Evolutionary conservation across 2,888 invertebrate genomes (phyloP).

Genomic region (Pherbina coryleti): DNA sequence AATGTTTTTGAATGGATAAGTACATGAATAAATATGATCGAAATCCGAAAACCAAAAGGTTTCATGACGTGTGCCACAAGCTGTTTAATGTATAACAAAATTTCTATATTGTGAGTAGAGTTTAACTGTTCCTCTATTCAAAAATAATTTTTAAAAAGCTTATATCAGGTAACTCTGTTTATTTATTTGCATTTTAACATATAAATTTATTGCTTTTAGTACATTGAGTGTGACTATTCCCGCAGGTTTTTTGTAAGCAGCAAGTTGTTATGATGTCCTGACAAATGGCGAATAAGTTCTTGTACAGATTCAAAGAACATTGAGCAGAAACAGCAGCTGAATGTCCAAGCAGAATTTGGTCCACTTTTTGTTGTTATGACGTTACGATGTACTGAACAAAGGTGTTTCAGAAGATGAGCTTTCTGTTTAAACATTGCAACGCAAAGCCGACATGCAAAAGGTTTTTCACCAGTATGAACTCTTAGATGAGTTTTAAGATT

Average conservation of each 20-base stretch:
- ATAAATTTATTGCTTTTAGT: slow-evolving; percentile 5
- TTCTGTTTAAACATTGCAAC: slow-evolving; percentile 94
- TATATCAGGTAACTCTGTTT: slow-evolving; percentile 35
- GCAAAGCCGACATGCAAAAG: slow-evolving; percentile 89
- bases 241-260: slow-evolving; percentile 89
- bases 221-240: slow-evolving; percentile 70
- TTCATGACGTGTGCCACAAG: too few relatives aligned
- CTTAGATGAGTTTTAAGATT: slow-evolving; percentile 90
- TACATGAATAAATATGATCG: too few relatives aligned
- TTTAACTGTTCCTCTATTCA: too few relatives aligned
- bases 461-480: slow-evolving; percentile 90
- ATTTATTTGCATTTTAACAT: background rate
- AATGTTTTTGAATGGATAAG: too few relatives aligned
- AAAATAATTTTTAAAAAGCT: background rate
- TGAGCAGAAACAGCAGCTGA: slow-evolving; percentile 90
- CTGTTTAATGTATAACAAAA: too few relatives aligned
- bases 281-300: slow-evolving; percentile 87
- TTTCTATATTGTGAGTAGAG: too few relatives aligned
- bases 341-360: slow-evolving; percentile 81
- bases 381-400: slow-evolving; percentile 90
- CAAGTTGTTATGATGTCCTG: slow-evolving; percentile 89
- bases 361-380: slow-evolving; percentile 79
- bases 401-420: slow-evolving; percentile 87
- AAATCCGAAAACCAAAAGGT: too few relatives aligned
- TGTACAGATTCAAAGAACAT: slow-evolving; percentile 88